Base-by-base conservation (phyloP, 2,888 invertebrate species). In the Drosophila flavopinicola region DNA sequence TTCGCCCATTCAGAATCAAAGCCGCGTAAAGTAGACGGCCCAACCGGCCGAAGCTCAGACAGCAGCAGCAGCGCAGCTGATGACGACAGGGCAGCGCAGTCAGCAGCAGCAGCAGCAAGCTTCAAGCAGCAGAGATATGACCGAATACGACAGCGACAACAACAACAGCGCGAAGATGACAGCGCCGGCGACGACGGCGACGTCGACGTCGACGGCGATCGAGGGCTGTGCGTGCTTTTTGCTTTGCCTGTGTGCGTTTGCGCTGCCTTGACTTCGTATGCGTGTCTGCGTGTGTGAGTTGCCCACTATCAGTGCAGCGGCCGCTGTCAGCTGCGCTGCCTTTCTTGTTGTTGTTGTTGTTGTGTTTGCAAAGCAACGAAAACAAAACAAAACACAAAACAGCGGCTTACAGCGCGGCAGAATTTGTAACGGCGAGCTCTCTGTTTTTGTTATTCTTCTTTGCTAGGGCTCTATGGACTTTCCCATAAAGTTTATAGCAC, bases 1-100 rank as follows among this genome's bases (percentile, higher is more conserved):
- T 83, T 86, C 72, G 67, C 75, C 58, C 74, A 84, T 80, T 86
- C 78, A 77, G 80, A 85, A 85, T 79, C 75, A 84, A 86, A 83
- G 74, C 80, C 77, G 78, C 73, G 75, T 77, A 75, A 76, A 78
- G 75, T 78, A 69, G 77, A 75, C 66, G 68, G 59, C 20, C 61
- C 59, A 58, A 60, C 45, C 49, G 53, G 54, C 44, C 64, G 68
- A 66, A 80, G 82, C 82, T 82, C 69, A 77, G 59, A 78, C 75
- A 78, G 59, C 63, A 17, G 53, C 29, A 37, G 30, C 57, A 54
- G 61, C 68, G 66, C 75, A 65, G 75, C 53, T 60, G 72, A 75
- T 63, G 71, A 68, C 71, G 69, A 63, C 70, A 63, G 70, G 24
- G 63, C 63, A 52, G 63, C 53, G 39, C 75, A 47, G 48, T 24